Percentiles rank a stretch among this genome's conserved stretches.
These are phyloP conservation scores for Acanthiza pusilla DNA, from an alignment of 2,797 vertebrate genomes.

Conservation along the genomic window DNA sequence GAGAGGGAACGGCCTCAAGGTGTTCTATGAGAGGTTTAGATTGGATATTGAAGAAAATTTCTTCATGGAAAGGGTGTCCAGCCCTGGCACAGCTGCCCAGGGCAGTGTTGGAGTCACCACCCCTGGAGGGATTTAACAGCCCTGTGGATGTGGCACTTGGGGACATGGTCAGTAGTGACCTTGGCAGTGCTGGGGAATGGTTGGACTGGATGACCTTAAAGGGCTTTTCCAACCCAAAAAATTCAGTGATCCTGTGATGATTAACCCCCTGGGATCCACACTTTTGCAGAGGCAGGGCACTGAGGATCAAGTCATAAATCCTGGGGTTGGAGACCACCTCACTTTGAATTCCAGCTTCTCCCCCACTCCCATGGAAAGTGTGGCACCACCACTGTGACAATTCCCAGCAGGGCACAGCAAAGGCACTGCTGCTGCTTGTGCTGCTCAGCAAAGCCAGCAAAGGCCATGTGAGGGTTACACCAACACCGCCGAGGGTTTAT, in stretches of 20 bases:
- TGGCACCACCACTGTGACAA: not conserved
- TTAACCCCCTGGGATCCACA: not conserved
- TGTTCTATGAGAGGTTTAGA: fast-evolving
- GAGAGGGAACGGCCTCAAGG: fast-evolving
- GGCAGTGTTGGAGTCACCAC: fast-evolving
- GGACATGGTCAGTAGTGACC: not conserved
- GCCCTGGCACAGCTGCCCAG: not conserved
- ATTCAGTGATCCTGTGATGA: not conserved
- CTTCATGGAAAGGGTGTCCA: not conserved
- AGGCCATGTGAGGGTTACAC: not conserved
- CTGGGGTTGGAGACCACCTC: not conserved
- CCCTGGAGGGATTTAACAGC: not conserved
- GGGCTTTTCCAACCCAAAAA: not conserved
- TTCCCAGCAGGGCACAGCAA: not conserved
- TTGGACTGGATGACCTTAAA: fast-evolving
- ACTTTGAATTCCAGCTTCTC: not conserved
- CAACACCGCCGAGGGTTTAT: not conserved
- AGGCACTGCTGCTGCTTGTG: not conserved
- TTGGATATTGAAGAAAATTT: fast-evolving
- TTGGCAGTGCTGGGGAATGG: not conserved
- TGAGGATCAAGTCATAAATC: not conserved
- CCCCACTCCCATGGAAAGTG: not conserved
- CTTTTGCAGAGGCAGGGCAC: not conserved
- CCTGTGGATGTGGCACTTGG: fast-evolving
- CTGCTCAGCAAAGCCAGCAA: not conserved